Conservation (phyloP, 2,888 invertebrate species). For the Tenodera sinensis region DNA sequence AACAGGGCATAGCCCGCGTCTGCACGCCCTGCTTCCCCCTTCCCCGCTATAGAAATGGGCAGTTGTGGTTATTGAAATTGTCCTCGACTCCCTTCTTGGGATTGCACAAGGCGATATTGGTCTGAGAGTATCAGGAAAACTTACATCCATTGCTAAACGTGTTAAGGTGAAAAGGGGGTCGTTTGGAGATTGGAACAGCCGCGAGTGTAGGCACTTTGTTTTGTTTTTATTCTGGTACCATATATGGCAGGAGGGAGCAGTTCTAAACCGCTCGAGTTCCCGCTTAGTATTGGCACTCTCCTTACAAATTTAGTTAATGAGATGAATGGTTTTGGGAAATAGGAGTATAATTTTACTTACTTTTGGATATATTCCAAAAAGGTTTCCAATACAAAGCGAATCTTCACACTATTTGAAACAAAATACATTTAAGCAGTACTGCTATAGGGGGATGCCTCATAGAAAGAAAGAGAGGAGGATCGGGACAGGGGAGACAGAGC, state of each 20-base stretch:
- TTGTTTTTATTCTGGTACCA: neutral
- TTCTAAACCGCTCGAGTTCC: neutral
- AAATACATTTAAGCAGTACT: no score
- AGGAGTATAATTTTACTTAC: no score
- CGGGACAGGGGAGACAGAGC: no score
- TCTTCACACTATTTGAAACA: no score
- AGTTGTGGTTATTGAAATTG: constrained; percentile 12
- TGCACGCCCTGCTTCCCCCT: neutral
- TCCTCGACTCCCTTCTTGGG: neutral
- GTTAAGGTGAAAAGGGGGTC: neutral
- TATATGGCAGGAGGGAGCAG: neutral
- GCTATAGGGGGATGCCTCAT: no score
- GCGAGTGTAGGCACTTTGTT: neutral
- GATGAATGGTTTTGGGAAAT: no score
- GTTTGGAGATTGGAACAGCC: neutral
- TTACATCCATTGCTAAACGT: neutral
- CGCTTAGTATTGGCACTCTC: neutral
- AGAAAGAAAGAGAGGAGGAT: no score
- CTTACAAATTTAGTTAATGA: neutral
- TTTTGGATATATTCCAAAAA: no score
- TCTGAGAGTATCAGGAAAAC: neutral
- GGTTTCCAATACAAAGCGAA: no score
- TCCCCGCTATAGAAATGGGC: neutral
- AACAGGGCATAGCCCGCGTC: neutral
- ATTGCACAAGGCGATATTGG: neutral